Evolutionary conservation across 2,888 invertebrate species (phyloP).

Genomic region (Meganola albula): DNA sequence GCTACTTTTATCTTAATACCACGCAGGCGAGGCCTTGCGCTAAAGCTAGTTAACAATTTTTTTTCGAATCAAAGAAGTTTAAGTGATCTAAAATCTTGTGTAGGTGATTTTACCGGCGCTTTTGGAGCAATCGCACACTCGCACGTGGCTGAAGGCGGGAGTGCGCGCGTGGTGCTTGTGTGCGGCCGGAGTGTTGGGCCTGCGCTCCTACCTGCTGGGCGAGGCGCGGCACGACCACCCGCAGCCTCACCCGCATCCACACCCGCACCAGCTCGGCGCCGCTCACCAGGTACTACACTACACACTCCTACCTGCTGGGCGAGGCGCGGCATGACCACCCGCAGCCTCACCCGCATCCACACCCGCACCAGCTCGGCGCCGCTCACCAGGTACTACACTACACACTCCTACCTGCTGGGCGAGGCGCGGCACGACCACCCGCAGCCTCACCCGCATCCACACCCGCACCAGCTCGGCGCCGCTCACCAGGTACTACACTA

Average conservation of each 20-base stretch:
- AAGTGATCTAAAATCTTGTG: too few relatives aligned
- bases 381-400: constrained; percentile 85
- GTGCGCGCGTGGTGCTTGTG: constrained; percentile 91
- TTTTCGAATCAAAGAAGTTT: too few relatives aligned
- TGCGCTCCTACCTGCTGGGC: constrained; percentile 93
- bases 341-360: constrained; percentile 55
- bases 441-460: constrained; percentile 55
- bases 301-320: constrained; percentile 92
- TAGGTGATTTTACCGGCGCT: constrained; percentile 96
- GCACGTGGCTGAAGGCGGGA: constrained; percentile 94
- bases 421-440: constrained; percentile 68
- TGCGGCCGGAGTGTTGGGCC: constrained; percentile 89
- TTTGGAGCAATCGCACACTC: constrained; percentile 96
- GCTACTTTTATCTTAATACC: too few relatives aligned
- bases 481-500: constrained; percentile 85
- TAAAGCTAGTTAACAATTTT: too few relatives aligned
- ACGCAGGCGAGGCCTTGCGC: too few relatives aligned
- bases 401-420: constrained; percentile 93
- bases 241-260: constrained; percentile 55
- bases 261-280: constrained; percentile 81
- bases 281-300: constrained; percentile 79
- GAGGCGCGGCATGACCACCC: constrained; percentile 68
- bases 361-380: constrained; percentile 81
- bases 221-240: constrained; percentile 68
- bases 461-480: constrained; percentile 81